Conservation (phyloP, 2,797 vertebrate genomes). For the Sparus aurata region DNA sequence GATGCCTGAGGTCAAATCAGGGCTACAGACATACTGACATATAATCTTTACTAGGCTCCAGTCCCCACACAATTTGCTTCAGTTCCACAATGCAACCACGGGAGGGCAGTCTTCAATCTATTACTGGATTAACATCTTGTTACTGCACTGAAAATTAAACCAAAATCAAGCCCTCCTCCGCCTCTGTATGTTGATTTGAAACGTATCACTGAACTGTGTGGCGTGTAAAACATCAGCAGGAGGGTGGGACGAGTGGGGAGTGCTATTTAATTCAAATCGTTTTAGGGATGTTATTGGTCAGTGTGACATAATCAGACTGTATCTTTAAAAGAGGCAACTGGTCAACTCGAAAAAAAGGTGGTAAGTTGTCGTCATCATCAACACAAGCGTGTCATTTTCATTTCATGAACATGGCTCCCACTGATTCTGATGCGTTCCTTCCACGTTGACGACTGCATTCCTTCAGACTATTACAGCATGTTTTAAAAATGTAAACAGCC, state of each 20-base stretch:
- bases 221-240: neutral
- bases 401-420: neutral
- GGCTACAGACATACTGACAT: neutral
- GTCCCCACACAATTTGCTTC: neutral
- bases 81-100: slow-evolving; percentile 6
- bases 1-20: neutral
- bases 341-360: neutral
- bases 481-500: neutral
- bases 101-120: slow-evolving; percentile 17
- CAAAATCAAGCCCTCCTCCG: neutral
- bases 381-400: neutral
- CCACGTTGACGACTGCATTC: neutral
- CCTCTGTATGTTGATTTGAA: neutral
- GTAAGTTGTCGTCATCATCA: neutral
- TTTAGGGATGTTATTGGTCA: neutral
- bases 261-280: too few relatives aligned
- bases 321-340: neutral
- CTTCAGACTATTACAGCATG: neutral
- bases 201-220: too few relatives aligned
- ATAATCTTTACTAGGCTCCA: neutral
- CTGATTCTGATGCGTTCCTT: neutral
- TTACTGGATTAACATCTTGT: neutral
- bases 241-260: neutral
- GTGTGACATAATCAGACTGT: neutral
- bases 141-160: neutral